These are phyloP conservation scores for Phrynosoma blainvillii DNA, from an alignment of 2,113 vertebrate species.

Conservation along the genomic window DNA sequence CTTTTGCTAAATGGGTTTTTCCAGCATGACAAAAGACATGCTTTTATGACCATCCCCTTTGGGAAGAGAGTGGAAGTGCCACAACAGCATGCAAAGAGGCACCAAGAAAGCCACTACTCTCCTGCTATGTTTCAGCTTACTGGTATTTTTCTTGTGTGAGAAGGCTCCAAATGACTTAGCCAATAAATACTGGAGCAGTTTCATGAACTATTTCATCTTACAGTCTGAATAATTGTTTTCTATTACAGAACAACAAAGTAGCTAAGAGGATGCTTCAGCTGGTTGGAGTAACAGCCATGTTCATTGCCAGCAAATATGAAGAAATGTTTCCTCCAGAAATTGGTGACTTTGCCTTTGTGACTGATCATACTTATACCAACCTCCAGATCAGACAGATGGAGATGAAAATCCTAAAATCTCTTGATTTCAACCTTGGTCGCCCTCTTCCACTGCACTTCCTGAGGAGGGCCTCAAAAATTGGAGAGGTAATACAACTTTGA, in stretches of 20 bases:
- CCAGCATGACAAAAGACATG: too few relatives aligned
- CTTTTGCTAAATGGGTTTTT: too few relatives aligned
- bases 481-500: conserved; percentile 72
- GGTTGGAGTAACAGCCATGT: conserved; percentile 87
- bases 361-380: conserved; percentile 79
- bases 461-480: conserved; percentile 81
- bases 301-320: conserved; percentile 90
- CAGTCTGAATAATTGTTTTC: not conserved
- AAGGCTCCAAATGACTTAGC: not conserved
- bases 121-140: too few relatives aligned
- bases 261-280: conserved; percentile 84
- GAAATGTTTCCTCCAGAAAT: conserved; percentile 82
- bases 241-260: conserved; percentile 78
- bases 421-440: conserved; percentile 80
- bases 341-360: conserved; percentile 81
- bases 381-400: conserved; percentile 86
- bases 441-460: conserved; percentile 86
- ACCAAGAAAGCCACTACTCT: too few relatives aligned
- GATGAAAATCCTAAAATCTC: conserved; percentile 78
- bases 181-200: not conserved
- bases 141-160: too few relatives aligned
- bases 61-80: too few relatives aligned
- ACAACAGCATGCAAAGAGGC: too few relatives aligned
- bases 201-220: not conserved
- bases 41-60: too few relatives aligned